Evolutionary conservation across 2,888 invertebrate genomes (phyloP).

Genomic region (Dasypolia templi): DNA sequence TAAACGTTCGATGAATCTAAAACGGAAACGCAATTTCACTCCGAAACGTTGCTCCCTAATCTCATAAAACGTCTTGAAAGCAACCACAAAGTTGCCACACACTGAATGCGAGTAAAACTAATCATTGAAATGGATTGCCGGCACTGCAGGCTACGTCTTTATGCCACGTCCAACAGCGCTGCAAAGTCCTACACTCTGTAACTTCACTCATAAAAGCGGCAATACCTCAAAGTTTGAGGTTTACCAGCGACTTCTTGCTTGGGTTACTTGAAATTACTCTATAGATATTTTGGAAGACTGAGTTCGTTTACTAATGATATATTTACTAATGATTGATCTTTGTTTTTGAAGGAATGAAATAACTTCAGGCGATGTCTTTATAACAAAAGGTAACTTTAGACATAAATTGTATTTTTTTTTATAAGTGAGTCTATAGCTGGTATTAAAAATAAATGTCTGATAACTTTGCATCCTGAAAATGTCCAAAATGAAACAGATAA

Average conservation of each 20-base stretch:
- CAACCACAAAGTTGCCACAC: slow-evolving; percentile 22
- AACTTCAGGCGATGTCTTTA: background rate
- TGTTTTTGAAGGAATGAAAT: background rate
- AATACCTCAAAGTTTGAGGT: background rate
- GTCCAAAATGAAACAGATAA: background rate
- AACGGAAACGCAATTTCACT: background rate
- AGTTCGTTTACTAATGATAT: background rate
- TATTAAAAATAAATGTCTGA: background rate
- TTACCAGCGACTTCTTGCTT: background rate
- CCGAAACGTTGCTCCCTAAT: slow-evolving; percentile 8
- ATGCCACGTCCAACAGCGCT: background rate
- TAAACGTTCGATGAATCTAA: background rate
- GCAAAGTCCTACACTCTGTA: background rate
- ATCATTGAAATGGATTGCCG: slow-evolving; percentile 34
- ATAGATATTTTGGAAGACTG: background rate
- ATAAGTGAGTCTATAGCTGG: background rate
- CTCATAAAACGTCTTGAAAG: slow-evolving; percentile 36
- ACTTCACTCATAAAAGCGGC: background rate
- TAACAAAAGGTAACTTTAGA: background rate
- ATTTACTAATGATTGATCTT: no score
- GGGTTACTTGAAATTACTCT: background rate
- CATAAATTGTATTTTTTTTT: background rate
- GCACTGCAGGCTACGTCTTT: background rate
- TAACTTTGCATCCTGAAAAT: no score
- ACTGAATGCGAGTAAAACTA: slow-evolving; percentile 17